Base-by-base conservation (phyloP, 2,113 vertebrate genomes). In the Formicarius rufipectus region DNA sequence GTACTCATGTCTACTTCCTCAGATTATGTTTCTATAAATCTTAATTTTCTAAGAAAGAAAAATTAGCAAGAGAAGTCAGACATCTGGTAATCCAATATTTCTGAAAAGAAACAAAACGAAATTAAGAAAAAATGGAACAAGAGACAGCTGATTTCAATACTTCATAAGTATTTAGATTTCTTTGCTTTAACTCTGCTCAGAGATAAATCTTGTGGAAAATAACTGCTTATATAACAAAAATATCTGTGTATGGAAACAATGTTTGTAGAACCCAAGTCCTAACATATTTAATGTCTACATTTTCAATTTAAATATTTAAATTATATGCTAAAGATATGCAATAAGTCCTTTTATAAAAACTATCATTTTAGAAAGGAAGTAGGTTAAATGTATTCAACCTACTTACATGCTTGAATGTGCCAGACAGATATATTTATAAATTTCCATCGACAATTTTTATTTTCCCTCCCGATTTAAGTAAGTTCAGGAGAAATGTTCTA, bases 1-100 rank as follows among this genome's bases (percentile, higher is more conserved):
- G 4, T 35, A 75, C 84, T 92, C 1, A 52, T 72, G 1, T 35
- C 13, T 28, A 13, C 27, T 84, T 91, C 39, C 80, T 56, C 33
- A 60, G 42, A 81, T 67, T 73, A 56, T 22, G 9, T 63, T 90
- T 89, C 56, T 53, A 72, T 67, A 78, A 89, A 75, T 92, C 59
- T 74, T 86, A 71, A 87, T 40, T 78, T 78, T 60, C 6, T 79
- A 93, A 94, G 75, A 75, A 79, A 60, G 30, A 89, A 90, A 64
- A 52, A 92, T 33, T 63, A 45, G 24, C 8, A 87, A 31, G 17
- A 87, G 56, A 84, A 94, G 14, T 8, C n/a, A 93, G 21, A 59
- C n/a, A 74, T 78, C 47, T 87, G 64, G 47, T 13, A 95, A 77
- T 22, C 7, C 4, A 75, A 7, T 67, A 71, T 72, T 91, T 78